Percentiles rank a stretch among this genome's conserved stretches.
phyloP scores from a whole-genome alignment of 1,140 invertebrate species.

The Tetramorium alpestre region DNA sequence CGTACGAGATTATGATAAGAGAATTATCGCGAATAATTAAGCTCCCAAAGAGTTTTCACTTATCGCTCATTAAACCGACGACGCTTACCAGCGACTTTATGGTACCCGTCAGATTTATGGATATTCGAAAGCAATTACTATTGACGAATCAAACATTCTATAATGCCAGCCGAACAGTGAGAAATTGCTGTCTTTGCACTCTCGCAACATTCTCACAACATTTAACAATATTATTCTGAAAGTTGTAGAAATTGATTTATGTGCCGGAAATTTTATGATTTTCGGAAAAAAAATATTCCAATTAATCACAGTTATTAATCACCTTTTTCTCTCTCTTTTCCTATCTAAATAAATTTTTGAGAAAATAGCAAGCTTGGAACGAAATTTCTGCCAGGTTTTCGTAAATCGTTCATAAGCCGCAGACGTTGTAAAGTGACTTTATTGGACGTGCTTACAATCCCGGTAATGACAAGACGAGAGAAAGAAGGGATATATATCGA shows the following conservation, averaged over 20 bases:
- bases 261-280: neutral
- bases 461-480: conserved; percentile 11
- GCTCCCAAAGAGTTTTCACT: neutral
- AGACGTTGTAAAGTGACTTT: conserved; percentile 36
- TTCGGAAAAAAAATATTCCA: neutral
- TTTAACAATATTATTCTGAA: neutral
- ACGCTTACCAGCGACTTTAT: neutral
- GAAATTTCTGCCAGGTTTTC: conserved; percentile 32
- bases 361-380: neutral
- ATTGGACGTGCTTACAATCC: conserved; percentile 34
- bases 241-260: neutral
- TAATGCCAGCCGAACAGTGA: neutral
- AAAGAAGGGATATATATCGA: conserved; percentile 25
- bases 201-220: neutral
- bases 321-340: neutral
- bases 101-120: neutral
- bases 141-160: neutral
- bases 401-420: conserved; percentile 10
- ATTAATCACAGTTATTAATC: neutral
- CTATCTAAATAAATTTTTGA: neutral
- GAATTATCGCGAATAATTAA: conserved; percentile 18
- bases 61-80: conserved; percentile 27
- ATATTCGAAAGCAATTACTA: neutral
- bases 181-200: neutral
- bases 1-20: neutral